Evolutionary conservation across 1,140 invertebrate genomes (phyloP).

Genomic region (Sycobia sp.): DNA sequence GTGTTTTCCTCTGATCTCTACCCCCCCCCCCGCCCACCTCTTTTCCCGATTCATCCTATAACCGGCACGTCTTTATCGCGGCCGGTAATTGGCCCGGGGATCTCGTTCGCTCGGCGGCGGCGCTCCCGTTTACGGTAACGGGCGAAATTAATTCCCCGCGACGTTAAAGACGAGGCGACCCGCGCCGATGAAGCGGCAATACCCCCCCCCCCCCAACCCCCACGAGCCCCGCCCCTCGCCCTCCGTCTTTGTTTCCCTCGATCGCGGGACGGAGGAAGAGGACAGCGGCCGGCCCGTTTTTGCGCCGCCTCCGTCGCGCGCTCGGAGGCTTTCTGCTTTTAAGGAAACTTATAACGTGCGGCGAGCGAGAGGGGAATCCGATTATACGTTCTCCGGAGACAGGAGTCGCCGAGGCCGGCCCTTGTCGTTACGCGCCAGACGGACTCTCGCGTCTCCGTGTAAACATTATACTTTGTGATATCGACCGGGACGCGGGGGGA

Average conservation of each 20-base stretch:
- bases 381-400: slow-evolving; percentile 21
- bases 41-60: background rate
- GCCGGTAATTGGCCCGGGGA: no score
- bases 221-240: no score
- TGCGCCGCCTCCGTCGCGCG: background rate
- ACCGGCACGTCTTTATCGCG: background rate
- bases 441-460: no score
- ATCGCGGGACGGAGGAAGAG: no score
- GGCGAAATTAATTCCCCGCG: slow-evolving; percentile 28
- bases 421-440: no score
- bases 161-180: slow-evolving; percentile 5
- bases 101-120: background rate
- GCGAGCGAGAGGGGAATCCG: slow-evolving; percentile 13
- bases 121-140: slow-evolving; percentile 24
- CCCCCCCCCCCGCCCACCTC: background rate
- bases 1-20: no score
- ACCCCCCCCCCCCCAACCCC: no score
- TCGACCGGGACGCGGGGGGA: no score
- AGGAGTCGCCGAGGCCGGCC: no score
- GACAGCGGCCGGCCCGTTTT: background rate
- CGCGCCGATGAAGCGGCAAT: background rate
- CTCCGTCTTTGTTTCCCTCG: slow-evolving; percentile 1
- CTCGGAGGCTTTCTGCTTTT: slow-evolving; percentile 16
- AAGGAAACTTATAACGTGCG: slow-evolving; percentile 11
- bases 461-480: no score